Percentiles rank a stretch among this genome's conserved stretches.
These are phyloP conservation scores for Coluber constrictor DNA, from an alignment of 2,797 vertebrate genomes.

Conservation along the genomic window DNA sequence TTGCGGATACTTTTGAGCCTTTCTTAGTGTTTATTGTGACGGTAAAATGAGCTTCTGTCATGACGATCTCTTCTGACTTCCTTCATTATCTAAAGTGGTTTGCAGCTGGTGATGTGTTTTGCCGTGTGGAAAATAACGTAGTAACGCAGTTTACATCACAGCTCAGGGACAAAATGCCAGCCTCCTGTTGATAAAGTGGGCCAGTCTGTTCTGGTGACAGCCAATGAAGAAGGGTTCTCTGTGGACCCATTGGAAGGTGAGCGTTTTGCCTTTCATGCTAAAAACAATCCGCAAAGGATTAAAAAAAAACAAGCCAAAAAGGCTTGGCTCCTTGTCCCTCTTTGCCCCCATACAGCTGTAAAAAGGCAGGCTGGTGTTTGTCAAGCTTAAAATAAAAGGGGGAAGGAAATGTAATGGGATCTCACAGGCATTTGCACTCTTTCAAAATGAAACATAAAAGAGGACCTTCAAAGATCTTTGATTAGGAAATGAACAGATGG, in stretches of 20 bases:
- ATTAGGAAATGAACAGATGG: constrained; percentile 42
- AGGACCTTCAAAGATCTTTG: constrained; percentile 41
- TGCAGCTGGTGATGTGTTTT: background rate
- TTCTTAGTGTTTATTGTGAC: background rate
- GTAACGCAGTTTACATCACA: background rate
- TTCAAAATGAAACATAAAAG: background rate
- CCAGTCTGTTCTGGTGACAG: background rate
- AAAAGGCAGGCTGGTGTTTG: background rate
- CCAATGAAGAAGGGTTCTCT: background rate
- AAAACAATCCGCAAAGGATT: background rate
- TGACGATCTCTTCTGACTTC: background rate
- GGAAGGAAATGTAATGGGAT: background rate
- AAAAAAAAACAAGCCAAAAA: background rate
- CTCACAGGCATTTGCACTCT: background rate
- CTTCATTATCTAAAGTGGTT: background rate
- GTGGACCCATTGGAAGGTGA: background rate
- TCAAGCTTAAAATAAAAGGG: background rate
- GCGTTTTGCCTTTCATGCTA: background rate
- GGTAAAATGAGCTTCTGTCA: background rate
- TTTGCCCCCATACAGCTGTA: background rate
- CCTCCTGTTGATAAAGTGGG: background rate
- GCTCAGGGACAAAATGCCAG: background rate
- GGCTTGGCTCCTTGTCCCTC: background rate
- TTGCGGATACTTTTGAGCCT: background rate
- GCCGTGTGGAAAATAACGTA: background rate